Evolutionary conservation across 2,888 invertebrate genomes (phyloP), one percentile per base, ranked within the genome.

Genomic region (Hyposoter dolosus): DNA sequence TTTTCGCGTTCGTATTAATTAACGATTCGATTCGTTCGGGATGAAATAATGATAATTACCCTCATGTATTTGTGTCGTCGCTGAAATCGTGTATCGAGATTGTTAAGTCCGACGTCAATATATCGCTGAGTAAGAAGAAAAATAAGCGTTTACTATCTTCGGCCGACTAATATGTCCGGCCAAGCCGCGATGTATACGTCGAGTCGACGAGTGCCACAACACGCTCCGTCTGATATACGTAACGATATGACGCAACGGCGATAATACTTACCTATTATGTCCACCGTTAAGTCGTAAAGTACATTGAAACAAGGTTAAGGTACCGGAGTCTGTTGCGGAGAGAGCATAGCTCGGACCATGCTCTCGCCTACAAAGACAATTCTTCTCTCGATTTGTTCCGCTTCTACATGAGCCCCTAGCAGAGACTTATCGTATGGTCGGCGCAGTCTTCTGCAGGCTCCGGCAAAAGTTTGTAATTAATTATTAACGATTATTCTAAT

Each of bases 241-340:
- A 77, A 81, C 72, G 63, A 53, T 40, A 82, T 72, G 76, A 80
- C 80, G 75, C 75, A 83, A 83, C 56, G 76, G 72, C 72, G 72
- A 81, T 84, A 77, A 76, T 65, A 76, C 76, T 43, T 69, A 53
- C 50, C 76, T 72, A 77, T 81, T 77, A 84, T 77, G 81, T 68
- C 69, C 77, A 84, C 72, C 77, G 81, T 45, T 47, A 28, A 71
- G 65, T 81, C 84, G 81, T 72, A 47, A 68, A 83, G 40, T 69
- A 77, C 65, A 81, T 81, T 60, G 66, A 72, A 84, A 81, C 84
- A 84, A 84, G 84, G 84, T 84, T 84, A 81, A 84, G 84, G 81
- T 84, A 84, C 77, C 53, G 56, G 45, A 76, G 63, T 71, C 66
- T 60, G 47, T 32, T 28, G 28, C 28, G 40, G 40, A 2, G 47